These are phyloP conservation scores for Sitophilus oryzae DNA, from an alignment of 1,140 invertebrate genomes.

Conservation along the genomic window DNA sequence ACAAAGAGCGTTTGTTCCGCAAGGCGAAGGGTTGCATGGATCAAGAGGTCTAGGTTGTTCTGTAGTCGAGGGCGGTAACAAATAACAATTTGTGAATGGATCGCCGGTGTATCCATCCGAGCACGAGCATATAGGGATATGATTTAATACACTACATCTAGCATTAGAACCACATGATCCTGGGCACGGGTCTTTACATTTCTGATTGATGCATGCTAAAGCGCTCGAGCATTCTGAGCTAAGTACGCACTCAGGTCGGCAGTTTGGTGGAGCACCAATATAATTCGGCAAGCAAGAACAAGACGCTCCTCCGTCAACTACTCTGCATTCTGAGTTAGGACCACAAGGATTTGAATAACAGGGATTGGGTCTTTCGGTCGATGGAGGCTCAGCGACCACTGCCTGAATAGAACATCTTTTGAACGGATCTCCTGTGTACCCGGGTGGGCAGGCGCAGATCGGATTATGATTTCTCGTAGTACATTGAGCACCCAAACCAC, in stretches of 20 bases:
- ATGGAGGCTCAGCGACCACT: slow-evolving; percentile 29
- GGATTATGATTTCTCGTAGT: slow-evolving; percentile 53
- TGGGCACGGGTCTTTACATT: slow-evolving; percentile 68
- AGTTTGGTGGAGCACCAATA: slow-evolving; percentile 68
- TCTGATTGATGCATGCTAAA: slow-evolving; percentile 64
- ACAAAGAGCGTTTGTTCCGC: slow-evolving; percentile 71
- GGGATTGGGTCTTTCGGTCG: slow-evolving; percentile 59
- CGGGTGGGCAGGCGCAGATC: slow-evolving; percentile 64
- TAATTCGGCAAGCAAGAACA: slow-evolving; percentile 73
- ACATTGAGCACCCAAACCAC: slow-evolving; percentile 57
- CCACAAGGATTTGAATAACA: slow-evolving; percentile 76
- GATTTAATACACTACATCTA: slow-evolving; percentile 65
- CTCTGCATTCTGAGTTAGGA: slow-evolving; percentile 71
- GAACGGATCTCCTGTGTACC: slow-evolving; percentile 72
- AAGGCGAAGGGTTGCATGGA: slow-evolving; percentile 72
- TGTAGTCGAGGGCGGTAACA: slow-evolving; percentile 42
- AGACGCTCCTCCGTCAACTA: slow-evolving; percentile 61
- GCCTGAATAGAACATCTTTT: slow-evolving; percentile 47
- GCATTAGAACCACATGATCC: slow-evolving; percentile 71
- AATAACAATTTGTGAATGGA: slow-evolving; percentile 65
- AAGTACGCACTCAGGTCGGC: slow-evolving; percentile 66
- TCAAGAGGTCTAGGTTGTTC: slow-evolving; percentile 43
- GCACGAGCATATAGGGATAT: slow-evolving; percentile 68
- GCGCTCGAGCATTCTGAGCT: slow-evolving; percentile 67
- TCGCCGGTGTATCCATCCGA: slow-evolving; percentile 66